phyloP scores from a whole-genome alignment of 37 sponge, comb jelly and placozoan genomes.

The Mnemiopsis leidyi region DNA sequence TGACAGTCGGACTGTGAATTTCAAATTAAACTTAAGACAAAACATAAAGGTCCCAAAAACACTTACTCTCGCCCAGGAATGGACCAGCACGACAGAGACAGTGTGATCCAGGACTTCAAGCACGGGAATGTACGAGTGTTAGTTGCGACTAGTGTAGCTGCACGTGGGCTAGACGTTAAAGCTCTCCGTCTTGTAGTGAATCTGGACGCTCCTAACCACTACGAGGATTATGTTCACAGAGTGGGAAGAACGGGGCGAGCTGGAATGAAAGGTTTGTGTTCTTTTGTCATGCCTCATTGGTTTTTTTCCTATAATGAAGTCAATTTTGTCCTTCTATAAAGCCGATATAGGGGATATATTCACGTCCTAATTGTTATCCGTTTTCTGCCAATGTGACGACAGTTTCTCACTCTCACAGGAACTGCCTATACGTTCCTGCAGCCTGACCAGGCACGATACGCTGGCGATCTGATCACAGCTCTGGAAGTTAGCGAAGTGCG shows the following conservation, averaged over 20 bases:
- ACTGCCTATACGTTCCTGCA: constrained; percentile 91
- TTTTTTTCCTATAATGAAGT: too few relatives aligned
- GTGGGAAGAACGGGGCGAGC: constrained; percentile 90
- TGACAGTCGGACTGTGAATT: too few relatives aligned
- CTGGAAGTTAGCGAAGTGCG: constrained; percentile 78
- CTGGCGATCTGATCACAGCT: constrained; percentile 90
- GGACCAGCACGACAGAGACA: constrained; percentile 96
- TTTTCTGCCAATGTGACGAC: too few relatives aligned
- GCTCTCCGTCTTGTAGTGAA: constrained; percentile 91
- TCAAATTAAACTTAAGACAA: too few relatives aligned
- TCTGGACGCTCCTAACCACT: constrained; percentile 98
- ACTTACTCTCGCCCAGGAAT: constrained; percentile 70
- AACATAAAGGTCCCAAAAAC: too few relatives aligned
- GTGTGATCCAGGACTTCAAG: constrained; percentile 93
- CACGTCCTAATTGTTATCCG: too few relatives aligned
- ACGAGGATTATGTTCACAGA: constrained; percentile 99
- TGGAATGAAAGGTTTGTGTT: constrained; percentile 88
- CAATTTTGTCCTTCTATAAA: too few relatives aligned
- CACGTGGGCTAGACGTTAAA: constrained; percentile 95
- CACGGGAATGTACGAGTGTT: constrained; percentile 79
- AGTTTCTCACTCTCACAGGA: too few relatives aligned
- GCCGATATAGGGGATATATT: too few relatives aligned
- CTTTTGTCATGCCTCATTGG: too few relatives aligned
- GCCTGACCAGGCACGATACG: constrained; percentile 73
- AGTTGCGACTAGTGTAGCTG: constrained; percentile 98